Evolutionary conservation across 2,888 invertebrate species (phyloP).

Genomic region (Rhyacophila evoluta): DNA sequence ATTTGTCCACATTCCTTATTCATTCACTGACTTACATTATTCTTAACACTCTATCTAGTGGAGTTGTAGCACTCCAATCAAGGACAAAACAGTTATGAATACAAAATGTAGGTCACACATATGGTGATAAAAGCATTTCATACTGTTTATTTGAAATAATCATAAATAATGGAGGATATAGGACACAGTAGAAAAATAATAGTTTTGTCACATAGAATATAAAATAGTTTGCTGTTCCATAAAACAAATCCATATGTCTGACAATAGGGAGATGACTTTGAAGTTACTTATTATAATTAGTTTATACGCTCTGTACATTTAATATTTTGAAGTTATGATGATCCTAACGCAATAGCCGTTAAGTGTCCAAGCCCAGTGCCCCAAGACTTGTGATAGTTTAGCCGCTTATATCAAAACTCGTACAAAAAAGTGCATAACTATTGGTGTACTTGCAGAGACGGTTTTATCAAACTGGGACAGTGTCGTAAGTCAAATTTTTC

Average conservation of each 20-base stretch:
- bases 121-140: too few relatives aligned
- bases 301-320: too few relatives aligned
- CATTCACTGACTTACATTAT: too few relatives aligned
- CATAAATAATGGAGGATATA: neutral
- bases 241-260: neutral
- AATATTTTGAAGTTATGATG: constrained; percentile 28
- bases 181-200: neutral
- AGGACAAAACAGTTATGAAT: too few relatives aligned
- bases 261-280: neutral
- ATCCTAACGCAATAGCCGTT: constrained; percentile 37
- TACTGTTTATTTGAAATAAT: too few relatives aligned
- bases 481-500: constrained; percentile 48
- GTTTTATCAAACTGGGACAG: constrained; percentile 32
- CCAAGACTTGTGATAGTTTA: constrained; percentile 34
- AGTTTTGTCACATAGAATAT: too few relatives aligned
- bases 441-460: constrained; percentile 38
- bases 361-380: constrained; percentile 37
- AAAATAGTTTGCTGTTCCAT: neutral
- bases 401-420: neutral
- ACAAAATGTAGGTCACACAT: too few relatives aligned
- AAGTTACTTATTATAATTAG: neutral
- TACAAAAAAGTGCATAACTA: neutral
- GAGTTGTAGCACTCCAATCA: too few relatives aligned
- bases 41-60: too few relatives aligned
- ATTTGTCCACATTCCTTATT: too few relatives aligned